A percentile compares a stretch with the other conserved stretches of the same genome.
phyloP scores from a whole-genome alignment of 2,113 vertebrate genomes.

The Pseudonaja textilis region DNA sequence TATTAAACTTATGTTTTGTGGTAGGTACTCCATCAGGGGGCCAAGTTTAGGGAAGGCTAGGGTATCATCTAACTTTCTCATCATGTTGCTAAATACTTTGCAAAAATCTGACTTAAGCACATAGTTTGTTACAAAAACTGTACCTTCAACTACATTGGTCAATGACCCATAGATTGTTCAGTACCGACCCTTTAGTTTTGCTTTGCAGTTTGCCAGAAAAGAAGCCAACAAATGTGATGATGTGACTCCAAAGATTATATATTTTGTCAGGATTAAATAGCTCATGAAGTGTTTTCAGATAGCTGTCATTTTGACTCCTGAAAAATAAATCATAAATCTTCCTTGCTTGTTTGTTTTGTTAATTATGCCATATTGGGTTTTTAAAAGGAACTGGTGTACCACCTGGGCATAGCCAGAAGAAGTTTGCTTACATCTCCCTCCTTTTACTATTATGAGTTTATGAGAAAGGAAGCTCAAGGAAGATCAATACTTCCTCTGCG shows the following conservation, averaged over 20 bases:
- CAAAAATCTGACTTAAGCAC: not conserved
- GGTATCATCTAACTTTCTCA: not conserved
- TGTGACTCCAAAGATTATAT: not conserved
- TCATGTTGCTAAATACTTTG: not conserved
- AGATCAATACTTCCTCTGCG: slow-evolving; percentile 94
- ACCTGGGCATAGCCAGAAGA: slow-evolving; percentile 46
- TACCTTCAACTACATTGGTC: not conserved
- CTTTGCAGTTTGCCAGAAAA: not conserved
- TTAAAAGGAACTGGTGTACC: slow-evolving; percentile 66
- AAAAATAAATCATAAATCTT: not conserved
- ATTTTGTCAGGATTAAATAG: slow-evolving; percentile 28
- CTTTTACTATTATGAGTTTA: slow-evolving; percentile 80
- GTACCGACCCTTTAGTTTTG: not conserved
- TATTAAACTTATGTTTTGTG: not conserved
- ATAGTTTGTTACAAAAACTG: not conserved
- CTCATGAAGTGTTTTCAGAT: slow-evolving; percentile 47
- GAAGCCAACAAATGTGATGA: slow-evolving; percentile 3
- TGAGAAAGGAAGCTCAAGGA: slow-evolving; percentile 96
- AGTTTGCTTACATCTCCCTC: slow-evolving; percentile 55
- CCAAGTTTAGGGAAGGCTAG: not conserved
- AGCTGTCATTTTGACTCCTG: not conserved
- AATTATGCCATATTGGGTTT: slow-evolving; percentile 75
- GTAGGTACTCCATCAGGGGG: not conserved
- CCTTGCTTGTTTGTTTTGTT: slow-evolving; percentile 52
- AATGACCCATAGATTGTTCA: not conserved